These are phyloP conservation scores for Calyptommatus sinebrachiatus DNA, from an alignment of 2,113 vertebrate species.

Conservation along the genomic window DNA sequence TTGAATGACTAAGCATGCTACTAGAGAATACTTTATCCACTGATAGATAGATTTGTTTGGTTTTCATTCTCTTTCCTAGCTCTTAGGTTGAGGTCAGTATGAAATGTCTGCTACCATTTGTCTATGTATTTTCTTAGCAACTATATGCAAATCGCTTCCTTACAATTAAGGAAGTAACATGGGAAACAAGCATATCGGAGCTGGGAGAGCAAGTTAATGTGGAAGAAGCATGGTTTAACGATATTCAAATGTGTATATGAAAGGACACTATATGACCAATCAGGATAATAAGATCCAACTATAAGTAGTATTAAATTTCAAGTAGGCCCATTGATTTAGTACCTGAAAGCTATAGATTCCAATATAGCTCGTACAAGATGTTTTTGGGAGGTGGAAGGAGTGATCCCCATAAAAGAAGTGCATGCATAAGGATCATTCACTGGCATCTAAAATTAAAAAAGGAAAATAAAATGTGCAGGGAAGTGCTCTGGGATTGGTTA, in stretches of 20 bases:
- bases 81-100: no score
- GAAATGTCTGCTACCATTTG: no score
- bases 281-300: not conserved
- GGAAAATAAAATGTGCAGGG: conserved; percentile 25
- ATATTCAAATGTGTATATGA: not conserved
- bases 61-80: no score
- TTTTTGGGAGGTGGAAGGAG: conserved; percentile 85
- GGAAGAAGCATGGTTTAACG: not conserved
- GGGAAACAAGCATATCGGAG: not conserved
- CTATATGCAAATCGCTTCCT: no score
- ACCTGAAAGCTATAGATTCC: conserved; percentile 95
- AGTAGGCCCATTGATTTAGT: not conserved
- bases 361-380: conserved; percentile 93
- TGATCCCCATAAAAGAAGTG: conserved; percentile 91
- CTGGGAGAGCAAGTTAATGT: not conserved
- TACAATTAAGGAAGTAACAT: no score
- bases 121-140: no score
- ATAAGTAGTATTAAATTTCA: not conserved
- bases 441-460: conserved; percentile 76
- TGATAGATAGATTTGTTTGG: no score
- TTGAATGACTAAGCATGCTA: no score
- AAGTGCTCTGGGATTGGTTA: conserved; percentile 8
- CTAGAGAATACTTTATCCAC: no score
- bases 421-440: conserved; percentile 86
- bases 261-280: not conserved